A percentile compares a stretch with the other conserved stretches of the same genome.
These are phyloP conservation scores for Eurystomus glaucurus DNA, from an alignment of 2,797 vertebrate species.

Conservation along the genomic window DNA sequence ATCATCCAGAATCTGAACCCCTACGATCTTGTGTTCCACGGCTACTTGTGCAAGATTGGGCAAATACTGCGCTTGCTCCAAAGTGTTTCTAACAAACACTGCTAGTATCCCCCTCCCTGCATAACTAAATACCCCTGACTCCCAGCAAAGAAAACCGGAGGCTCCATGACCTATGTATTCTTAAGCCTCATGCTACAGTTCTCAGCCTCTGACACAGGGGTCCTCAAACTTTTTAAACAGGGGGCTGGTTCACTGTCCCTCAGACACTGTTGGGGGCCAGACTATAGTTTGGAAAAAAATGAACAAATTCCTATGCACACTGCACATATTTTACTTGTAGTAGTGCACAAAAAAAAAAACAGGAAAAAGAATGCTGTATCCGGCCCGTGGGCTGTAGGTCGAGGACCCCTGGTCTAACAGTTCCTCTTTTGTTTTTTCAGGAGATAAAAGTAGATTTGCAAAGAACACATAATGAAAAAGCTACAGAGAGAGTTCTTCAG, in stretches of 20 bases:
- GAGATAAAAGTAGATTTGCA: neutral
- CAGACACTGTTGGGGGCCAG: too few species aligned
- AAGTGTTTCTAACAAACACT: neutral
- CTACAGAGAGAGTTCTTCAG: neutral
- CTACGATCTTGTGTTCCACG: rapidly evolving
- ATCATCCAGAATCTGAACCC: neutral
- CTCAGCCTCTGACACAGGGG: neutral
- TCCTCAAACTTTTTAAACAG: too few species aligned
- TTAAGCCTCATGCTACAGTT: neutral
- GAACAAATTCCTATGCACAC: too few species aligned
- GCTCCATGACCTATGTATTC: rapidly evolving
- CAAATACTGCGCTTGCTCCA: rapidly evolving
- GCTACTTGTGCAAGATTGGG: neutral
- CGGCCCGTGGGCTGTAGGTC: too few species aligned
- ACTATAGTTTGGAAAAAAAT: too few species aligned
- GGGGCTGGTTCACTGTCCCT: too few species aligned
- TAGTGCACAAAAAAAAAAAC: too few species aligned
- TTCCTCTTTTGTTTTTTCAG: neutral
- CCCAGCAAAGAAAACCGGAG: neutral
- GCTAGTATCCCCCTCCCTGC: neutral
- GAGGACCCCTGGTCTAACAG: neutral
- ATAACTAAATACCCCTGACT: rapidly evolving
- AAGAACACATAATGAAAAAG: neutral
- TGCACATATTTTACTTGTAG: too few species aligned
- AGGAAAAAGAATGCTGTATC: too few species aligned